A percentile compares a stretch with the other conserved stretches of the same genome.
Conservation (phyloP, 2,888 invertebrate genomes). For the Andrena dorsata region DNA sequence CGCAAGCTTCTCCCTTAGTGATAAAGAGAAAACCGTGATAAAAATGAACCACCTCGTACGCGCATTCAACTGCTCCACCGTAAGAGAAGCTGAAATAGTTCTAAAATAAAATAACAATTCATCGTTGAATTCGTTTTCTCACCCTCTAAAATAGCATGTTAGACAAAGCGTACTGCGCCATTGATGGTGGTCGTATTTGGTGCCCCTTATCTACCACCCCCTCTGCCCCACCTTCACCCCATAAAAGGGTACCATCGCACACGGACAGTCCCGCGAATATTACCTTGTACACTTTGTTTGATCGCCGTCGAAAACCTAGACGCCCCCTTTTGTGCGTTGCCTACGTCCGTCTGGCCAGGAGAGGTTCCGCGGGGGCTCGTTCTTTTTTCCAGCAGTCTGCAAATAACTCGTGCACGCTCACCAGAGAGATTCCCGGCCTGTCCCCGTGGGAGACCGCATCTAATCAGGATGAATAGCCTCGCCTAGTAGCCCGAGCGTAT, state of each 20-base stretch:
- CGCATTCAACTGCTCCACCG: too few relatives aligned
- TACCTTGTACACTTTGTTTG: constrained; percentile 55
- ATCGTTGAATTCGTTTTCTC: too few relatives aligned
- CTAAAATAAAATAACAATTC: too few relatives aligned
- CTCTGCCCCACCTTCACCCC: neutral
- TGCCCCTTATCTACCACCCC: neutral
- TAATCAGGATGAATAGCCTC: constrained; percentile 83
- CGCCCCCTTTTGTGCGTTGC: constrained; percentile 33
- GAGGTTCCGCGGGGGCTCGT: constrained; percentile 42
- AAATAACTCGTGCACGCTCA: constrained; percentile 68
- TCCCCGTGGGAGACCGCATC: constrained; percentile 79
- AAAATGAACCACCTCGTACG: too few relatives aligned
- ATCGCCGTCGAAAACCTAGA: constrained; percentile 51
- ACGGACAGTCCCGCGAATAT: constrained; percentile 50
- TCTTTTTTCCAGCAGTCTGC: constrained; percentile 59
- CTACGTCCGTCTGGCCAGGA: constrained; percentile 32
- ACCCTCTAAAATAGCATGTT: neutral
- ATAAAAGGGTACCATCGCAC: constrained; percentile 9
- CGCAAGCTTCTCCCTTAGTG: neutral
- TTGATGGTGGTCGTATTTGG: neutral
- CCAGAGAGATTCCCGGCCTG: constrained; percentile 70
- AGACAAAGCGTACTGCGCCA: neutral
- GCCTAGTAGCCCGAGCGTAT: constrained; percentile 74
- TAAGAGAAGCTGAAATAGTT: too few relatives aligned
- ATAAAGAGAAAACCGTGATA: neutral